Base-by-base conservation (phyloP, 2,113 vertebrate genomes). In the Ibidorhyncha struthersii region DNA sequence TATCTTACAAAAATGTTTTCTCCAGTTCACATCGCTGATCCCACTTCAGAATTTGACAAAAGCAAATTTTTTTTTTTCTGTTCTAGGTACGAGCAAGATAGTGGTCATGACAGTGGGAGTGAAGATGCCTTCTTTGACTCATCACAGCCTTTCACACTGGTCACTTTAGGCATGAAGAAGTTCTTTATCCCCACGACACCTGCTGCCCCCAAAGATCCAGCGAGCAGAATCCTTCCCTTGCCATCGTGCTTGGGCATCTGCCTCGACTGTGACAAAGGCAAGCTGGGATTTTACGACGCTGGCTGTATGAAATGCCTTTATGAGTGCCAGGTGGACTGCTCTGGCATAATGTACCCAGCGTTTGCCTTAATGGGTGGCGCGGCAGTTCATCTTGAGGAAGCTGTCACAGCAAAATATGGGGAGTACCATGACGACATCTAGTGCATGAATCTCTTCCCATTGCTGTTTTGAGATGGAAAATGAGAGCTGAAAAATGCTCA, bases 61-160 rank as follows among this genome's bases (percentile, higher is more conserved):
- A 86, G 16, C 9, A 67, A 36, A 4, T 49, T 34, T 3, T 4
- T 92, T n/a, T 55, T 76, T 69, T 90, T 86, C 43, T 91, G 63
- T 89, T 94, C 34, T 89, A 99, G 99, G 65, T 99, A 99, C 0
- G 99, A 99, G 79, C 99, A 99, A 69, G 99, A 99, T 96, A 99
- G 99, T 3, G 99, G 99, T 12, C 99, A 99, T 34, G 99, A 99
- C 98, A 99, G 99, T 4, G 99, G 99, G 83, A 99, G 99, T n/a
- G 99, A 99, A 96, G 99, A 99, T 41, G 78, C 98, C 9, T 98
- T 98, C 92, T 99, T 98, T 8, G 99, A 99, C 71, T 97, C 98
- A 38, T 99, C 98, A 1, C 99, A 99, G 91, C 99, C 99, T 56
- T 99, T 99, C 95, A 99, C 99, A 4, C 97, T 99, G 40, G 98